Base-by-base conservation (phyloP, 2,113 vertebrate genomes). In the Mirounga angustirostris region DNA sequence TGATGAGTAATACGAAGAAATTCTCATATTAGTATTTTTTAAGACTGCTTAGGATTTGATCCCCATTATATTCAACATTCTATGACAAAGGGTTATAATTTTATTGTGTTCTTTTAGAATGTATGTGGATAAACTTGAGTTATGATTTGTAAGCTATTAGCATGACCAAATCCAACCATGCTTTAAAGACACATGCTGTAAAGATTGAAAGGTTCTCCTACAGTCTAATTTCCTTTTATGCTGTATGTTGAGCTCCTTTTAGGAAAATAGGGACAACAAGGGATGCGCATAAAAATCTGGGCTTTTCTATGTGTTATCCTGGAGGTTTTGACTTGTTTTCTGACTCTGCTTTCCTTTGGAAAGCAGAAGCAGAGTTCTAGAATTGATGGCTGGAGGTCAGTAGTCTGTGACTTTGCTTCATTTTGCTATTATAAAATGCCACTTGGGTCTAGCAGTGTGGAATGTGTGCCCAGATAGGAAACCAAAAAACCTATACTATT, bases 341-440 rank as follows among this genome's bases (percentile, higher is more conserved):
- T 52, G 18, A 63, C 46, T 78, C 54, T 73, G 9, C 4, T 94
- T 67, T 94, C 84, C 19, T 19, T 54, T 85, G 46, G 67, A 82
- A 7, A 69, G 50, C 58, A 82, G 36, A 88, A 91, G 93, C 22
- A 83, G n/a, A 89, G 73, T 81, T 95, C 54, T 87, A 22, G 56
- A 92, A 92, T n/a, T 11, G 5, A 71, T 9, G 59, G 15, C 65
- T 63, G 52, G 15, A 65, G 56, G 15, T 24, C 16, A 92, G 43
- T 73, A 43, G 5, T 30, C 58, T 81, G 79, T 80, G 50, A 89
- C 28, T 89, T 80, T 76, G 22, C 52, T n/a, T 92, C 15, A 18
- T 91, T 97, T 95, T 89, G 50, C 28, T 86, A 58, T 40, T 81
- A 81, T 65, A 87, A 92, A 95, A 95, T 85, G 14, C 36, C 40